Evolutionary conservation across 2,113 vertebrate species (phyloP), one percentile per base, ranked within the genome.

Genomic region (Microcebus lehilahytsara): DNA sequence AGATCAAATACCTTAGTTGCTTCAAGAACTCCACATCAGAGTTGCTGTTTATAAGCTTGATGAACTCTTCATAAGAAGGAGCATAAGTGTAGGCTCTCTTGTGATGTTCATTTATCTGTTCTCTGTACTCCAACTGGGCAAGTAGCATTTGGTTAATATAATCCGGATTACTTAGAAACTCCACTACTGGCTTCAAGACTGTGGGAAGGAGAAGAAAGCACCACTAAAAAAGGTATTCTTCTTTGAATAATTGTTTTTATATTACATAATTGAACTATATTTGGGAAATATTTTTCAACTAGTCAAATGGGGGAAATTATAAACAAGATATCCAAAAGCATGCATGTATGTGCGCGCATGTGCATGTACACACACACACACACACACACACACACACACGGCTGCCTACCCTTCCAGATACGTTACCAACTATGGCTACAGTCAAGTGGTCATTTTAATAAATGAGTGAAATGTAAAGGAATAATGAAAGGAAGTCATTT

Each of bases 11-110:
- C 99, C 99, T 99, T 98, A 99, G 99, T 95, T 99, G 99, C 98
- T 99, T 99, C 98, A 99, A 99, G 98, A 99, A 99, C 96, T 99
- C 99, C 81, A 99, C 98, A 97, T 99, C 99, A 0, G 99, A 98
- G 97, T 98, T 99, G 98, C 99, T 99, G 98, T 99, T 99, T 98
- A 99, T 99, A 88, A 99, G 99, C 97, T 99, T 99, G 99, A 99
- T 99, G 98, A 99, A 99, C 97, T 99, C 99, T 98, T 99, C 99
- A 25, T 99, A 99, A 92, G 99, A 99, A 97, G 99, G 99, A 85
- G 99, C 99, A 49, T 99, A 99, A 84, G 99, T 99, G 98, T 99
- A 99, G 96, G 99, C 99, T 98, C 99, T 99, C 98, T 99, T 99
- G 98, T 99, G 99, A 97, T 99, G 99, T 86, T 99, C 99, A 72